phyloP scores from a whole-genome alignment of 2,888 invertebrate species.

The Litoditis marina region DNA sequence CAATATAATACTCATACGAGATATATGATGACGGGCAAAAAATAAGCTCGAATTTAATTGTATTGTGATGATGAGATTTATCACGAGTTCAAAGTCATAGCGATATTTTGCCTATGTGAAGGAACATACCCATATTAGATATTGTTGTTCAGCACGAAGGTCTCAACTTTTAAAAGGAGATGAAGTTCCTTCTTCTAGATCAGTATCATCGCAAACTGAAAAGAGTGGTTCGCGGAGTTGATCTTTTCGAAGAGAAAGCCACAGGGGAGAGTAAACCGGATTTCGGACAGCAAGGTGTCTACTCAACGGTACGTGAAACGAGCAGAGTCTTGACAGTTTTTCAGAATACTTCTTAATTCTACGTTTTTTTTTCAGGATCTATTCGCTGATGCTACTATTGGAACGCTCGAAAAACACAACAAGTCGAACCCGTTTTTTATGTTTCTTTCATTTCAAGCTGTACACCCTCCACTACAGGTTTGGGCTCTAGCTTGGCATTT shows the following conservation, averaged over 20 bases:
- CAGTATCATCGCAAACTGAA: constrained; percentile 46
- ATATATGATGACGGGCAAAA: too few relatives aligned
- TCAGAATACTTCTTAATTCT: too few relatives aligned
- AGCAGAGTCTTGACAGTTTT: constrained; percentile 2
- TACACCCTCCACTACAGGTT: constrained; percentile 60
- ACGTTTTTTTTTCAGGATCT: too few relatives aligned
- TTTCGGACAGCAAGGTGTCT: constrained; percentile 49
- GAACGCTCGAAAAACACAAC: constrained; percentile 40
- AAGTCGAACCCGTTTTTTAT: constrained; percentile 56
- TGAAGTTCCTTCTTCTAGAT: constrained; percentile 38
- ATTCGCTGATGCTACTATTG: constrained; percentile 50
- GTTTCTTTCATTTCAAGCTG: constrained; percentile 61
- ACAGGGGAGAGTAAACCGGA: constrained; percentile 47
- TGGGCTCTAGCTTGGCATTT: too few relatives aligned
- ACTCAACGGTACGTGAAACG: constrained; percentile 48
- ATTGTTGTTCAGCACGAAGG: neutral
- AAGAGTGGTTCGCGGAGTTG: constrained; percentile 50
- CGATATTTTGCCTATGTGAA: neutral
- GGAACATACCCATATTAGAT: too few relatives aligned
- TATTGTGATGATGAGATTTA: too few relatives aligned
- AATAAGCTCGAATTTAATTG: too few relatives aligned
- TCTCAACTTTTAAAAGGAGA: neutral
- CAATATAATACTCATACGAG: too few relatives aligned
- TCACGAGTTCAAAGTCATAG: constrained; percentile 1
- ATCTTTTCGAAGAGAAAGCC: constrained; percentile 50